Evolutionary conservation across 1,140 invertebrate genomes (phyloP), one percentile per base, ranked within the genome.

Genomic region (Penaeus japonicus): DNA sequence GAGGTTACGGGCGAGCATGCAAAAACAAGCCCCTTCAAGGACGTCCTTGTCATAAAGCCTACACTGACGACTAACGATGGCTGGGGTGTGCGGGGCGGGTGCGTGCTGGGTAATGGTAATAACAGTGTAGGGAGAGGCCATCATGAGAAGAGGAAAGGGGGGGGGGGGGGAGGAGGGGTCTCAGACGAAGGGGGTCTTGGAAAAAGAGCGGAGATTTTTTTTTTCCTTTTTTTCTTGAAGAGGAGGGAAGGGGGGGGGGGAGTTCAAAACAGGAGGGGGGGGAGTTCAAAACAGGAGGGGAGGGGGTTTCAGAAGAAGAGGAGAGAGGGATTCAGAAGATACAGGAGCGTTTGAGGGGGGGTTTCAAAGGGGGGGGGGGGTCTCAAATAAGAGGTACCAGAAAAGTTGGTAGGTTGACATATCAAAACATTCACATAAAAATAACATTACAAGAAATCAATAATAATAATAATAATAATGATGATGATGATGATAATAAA

Each of bases 61-160:
- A 47, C 47, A 47, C 47, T 47, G 10, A 7, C 47, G 47, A 47
- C 47, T 47, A 47, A 47, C 47, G 47, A 47, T 47, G 47, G 47
- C 10, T 47, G 39, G 39, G 2, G 47, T 7, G 70, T 54, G 35
- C 30, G 84, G 32, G 24, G n/a, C 47, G 47, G 47, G 47, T 47
- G 47, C 47, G 47, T 47, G 47, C 5, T 47, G 47, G 47, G 47
- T 47, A 47, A 47, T 47, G 47, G 47, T 47, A 47, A 47, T 47
- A 47, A 47, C 47, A 47, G 47, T 47, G 47, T 47, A 85, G 47
- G 32, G 86, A 82, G 55, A 82, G 70, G 82, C 47, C 54, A 53
- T 30, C 54, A 79, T 75, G 79, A 62, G 70, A 62, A 81, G 85
- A 87, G 78, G 81, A 57, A 82, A 78, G 70, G 85, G 70, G 55